Conservation (phyloP, 2,113 vertebrate genomes). For the Notarius lentiginosus region DNA sequence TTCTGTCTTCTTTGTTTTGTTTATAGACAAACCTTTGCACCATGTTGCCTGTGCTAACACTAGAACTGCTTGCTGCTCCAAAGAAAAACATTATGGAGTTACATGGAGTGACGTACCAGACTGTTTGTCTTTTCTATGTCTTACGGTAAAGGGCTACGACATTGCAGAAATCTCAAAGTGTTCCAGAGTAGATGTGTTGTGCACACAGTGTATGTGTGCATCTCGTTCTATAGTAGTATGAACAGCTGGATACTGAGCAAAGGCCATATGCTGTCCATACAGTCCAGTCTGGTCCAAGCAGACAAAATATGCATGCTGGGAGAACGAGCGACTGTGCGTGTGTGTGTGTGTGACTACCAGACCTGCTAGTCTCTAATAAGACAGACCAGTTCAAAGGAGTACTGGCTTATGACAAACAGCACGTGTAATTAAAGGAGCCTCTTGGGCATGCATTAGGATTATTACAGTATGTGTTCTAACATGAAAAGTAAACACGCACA, state of each 20-base stretch:
- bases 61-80: background rate
- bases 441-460: constrained; percentile 11
- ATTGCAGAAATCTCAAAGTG: background rate
- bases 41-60: background rate
- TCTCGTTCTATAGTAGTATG: constrained; percentile 3
- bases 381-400: constrained; percentile 29
- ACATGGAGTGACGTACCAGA: background rate
- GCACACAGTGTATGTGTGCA: background rate
- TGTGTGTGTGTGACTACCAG: constrained; percentile 15
- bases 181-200: background rate
- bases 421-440: constrained; percentile 29
- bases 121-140: background rate
- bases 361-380: constrained; percentile 35
- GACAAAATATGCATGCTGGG: constrained; percentile 50
- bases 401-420: constrained; percentile 11
- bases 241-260: constrained; percentile 30
- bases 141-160: background rate
- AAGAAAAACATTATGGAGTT: too few species aligned
- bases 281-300: constrained; percentile 45
- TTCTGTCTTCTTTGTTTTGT: background rate
- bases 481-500: constrained; percentile 16
- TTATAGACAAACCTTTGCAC: background rate
- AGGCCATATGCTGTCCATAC: constrained; percentile 48
- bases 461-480: background rate
- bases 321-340: constrained; percentile 17